A percentile compares a stretch with the other conserved stretches of the same genome.
Conservation (phyloP, 2,113 vertebrate genomes). For the Hylia prasina region DNA sequence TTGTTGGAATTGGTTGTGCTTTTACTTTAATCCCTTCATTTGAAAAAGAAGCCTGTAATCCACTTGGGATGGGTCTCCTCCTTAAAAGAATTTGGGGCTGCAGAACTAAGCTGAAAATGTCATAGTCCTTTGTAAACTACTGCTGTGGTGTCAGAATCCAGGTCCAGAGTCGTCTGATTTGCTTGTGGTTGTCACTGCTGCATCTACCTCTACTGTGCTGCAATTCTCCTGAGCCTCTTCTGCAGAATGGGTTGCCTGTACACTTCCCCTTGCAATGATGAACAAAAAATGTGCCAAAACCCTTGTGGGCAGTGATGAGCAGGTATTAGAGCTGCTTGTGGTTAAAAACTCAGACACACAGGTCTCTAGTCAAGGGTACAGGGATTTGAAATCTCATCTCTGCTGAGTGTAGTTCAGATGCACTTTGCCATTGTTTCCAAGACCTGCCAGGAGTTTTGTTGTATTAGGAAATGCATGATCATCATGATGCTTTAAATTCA, state of each 20-base stretch:
- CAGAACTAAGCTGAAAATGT: neutral
- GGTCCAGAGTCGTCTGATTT: neutral
- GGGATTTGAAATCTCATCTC: neutral
- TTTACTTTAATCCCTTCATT: neutral
- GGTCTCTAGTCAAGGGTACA: neutral
- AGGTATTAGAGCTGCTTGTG: neutral
- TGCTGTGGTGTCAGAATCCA: neutral
- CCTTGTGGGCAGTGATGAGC: neutral
- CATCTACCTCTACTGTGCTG: neutral
- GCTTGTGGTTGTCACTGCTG: neutral
- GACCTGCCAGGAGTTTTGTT: neutral
- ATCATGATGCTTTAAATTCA: neutral
- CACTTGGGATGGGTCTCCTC: neutral
- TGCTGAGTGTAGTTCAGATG: neutral
- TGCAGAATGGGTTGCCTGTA: neutral
- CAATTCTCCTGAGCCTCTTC: neutral
- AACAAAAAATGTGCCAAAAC: neutral
- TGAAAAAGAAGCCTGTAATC: neutral
- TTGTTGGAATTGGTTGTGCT: neutral
- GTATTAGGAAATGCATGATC: neutral
- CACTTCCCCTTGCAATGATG: neutral
- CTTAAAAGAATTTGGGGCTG: neutral
- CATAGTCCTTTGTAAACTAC: neutral
- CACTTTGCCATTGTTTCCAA: neutral
- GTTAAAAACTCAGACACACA: neutral